These are phyloP conservation scores for Sciurus niger DNA, from an alignment of 2,113 vertebrate genomes.

Conservation along the genomic window DNA sequence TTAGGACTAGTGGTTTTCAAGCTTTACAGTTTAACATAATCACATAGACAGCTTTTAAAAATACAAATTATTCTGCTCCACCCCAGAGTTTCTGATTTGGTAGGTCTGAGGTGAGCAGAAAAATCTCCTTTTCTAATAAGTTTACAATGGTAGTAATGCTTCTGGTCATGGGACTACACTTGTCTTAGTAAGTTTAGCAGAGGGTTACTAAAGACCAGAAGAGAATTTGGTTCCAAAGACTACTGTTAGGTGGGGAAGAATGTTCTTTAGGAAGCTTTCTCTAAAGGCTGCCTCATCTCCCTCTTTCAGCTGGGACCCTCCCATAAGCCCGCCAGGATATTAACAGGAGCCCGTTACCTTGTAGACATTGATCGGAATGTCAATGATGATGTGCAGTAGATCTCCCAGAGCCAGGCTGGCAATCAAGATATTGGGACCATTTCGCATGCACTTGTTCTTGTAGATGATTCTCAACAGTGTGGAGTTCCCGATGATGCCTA, in stretches of 20 bases:
- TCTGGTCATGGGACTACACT: neutral
- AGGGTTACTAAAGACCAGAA: neutral
- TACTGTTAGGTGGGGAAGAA: neutral
- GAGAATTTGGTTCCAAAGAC: neutral
- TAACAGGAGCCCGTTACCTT: constrained; percentile 88
- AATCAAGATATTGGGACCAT: constrained; percentile 95
- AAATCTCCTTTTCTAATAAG: neutral
- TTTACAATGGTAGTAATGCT: neutral
- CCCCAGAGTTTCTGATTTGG: neutral
- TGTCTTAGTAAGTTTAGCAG: neutral
- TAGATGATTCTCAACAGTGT: constrained; percentile 94
- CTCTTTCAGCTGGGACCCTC: neutral
- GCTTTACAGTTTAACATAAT: constrained; percentile 16
- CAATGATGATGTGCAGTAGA: constrained; percentile 94
- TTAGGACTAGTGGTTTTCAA: neutral
- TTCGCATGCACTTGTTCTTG: constrained; percentile 95
- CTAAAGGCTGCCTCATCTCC: neutral
- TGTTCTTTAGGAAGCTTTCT: neutral
- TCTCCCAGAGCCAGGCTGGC: constrained; percentile 95
- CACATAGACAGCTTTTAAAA: neutral
- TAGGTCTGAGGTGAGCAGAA: neutral
- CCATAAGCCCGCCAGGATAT: rapidly evolving
- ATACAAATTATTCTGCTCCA: neutral
- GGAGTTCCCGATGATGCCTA: constrained; percentile 94
- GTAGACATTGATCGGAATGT: constrained; percentile 95